Percentiles rank a stretch among this genome's conserved stretches.
Conservation (phyloP, 2,888 invertebrate genomes). For the Seladonia tumulorum region DNA sequence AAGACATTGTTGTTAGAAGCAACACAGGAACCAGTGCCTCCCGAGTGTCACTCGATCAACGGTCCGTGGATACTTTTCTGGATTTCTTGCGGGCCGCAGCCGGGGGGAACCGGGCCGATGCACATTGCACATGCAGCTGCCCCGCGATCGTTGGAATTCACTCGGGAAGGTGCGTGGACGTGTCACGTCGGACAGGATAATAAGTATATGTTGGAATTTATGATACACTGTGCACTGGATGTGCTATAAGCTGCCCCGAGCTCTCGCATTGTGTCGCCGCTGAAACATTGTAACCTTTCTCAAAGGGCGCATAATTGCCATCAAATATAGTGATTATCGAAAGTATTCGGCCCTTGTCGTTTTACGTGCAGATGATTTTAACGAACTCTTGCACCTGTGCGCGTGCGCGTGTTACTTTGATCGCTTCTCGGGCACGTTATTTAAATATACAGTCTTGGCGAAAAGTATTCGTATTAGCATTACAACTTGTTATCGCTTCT, state of each 20-base stretch:
- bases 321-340: slow-evolving; percentile 1
- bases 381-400: not conserved
- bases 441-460: not conserved
- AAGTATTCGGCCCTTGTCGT: not conserved
- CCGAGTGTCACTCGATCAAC: slow-evolving; percentile 42
- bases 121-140: slow-evolving; percentile 40
- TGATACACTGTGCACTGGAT: slow-evolving; percentile 37
- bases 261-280: slow-evolving; percentile 40
- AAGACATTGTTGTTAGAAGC: slow-evolving; percentile 53
- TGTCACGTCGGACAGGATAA: slow-evolving; percentile 58
- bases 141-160: slow-evolving; percentile 57
- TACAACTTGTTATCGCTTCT: not conserved
- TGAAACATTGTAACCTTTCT: slow-evolving; percentile 22
- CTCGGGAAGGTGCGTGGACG: slow-evolving; percentile 49
- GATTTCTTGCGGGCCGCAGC: slow-evolving; percentile 47
- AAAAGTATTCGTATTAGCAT: not conserved
- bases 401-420: not conserved
- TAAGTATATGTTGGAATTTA: slow-evolving; percentile 63
- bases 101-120: slow-evolving; percentile 40
- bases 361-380: not conserved
- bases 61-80: slow-evolving; percentile 42
- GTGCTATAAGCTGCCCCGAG: slow-evolving; percentile 22
- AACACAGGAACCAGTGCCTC: slow-evolving; percentile 44
- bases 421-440: not conserved
- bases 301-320: not conserved